phyloP scores from a whole-genome alignment of 1,140 invertebrate genomes.

The Dreissena polymorpha region DNA sequence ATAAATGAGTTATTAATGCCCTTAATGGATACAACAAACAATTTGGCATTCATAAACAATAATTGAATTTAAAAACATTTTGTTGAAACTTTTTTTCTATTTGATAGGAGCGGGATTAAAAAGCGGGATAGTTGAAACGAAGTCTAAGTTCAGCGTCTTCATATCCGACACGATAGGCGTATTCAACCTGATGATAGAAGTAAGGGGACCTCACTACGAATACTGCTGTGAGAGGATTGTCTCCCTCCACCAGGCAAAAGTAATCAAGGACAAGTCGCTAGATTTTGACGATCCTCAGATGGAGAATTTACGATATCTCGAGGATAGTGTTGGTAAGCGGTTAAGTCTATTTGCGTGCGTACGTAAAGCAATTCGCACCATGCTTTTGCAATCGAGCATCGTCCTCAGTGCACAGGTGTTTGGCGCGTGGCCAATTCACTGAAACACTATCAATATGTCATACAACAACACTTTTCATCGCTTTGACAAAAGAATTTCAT shows the following conservation, averaged over 20 bases:
- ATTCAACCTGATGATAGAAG: constrained; percentile 70
- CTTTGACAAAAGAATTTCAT: too few species aligned
- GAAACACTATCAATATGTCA: too few species aligned
- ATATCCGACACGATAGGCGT: constrained; percentile 61
- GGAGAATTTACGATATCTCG: constrained; percentile 50
- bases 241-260: constrained; percentile 57
- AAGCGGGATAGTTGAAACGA: constrained; percentile 69
- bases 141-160: constrained; percentile 72
- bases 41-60: too few species aligned
- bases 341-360: not conserved
- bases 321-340: constrained; percentile 57
- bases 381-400: too few species aligned
- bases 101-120: constrained; percentile 68
- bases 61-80: too few species aligned
- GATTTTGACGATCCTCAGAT: not conserved
- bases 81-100: too few species aligned
- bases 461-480: too few species aligned
- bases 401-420: too few species aligned
- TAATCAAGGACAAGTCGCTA: constrained; percentile 33
- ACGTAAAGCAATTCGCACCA: constrained; percentile 38
- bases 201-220: constrained; percentile 71
- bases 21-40: too few species aligned
- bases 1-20: too few species aligned
- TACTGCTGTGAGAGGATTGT: constrained; percentile 70
- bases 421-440: too few species aligned